These are phyloP conservation scores for Sinotaia quadrata DNA, from an alignment of 2,888 invertebrate genomes.

Conservation along the genomic window DNA sequence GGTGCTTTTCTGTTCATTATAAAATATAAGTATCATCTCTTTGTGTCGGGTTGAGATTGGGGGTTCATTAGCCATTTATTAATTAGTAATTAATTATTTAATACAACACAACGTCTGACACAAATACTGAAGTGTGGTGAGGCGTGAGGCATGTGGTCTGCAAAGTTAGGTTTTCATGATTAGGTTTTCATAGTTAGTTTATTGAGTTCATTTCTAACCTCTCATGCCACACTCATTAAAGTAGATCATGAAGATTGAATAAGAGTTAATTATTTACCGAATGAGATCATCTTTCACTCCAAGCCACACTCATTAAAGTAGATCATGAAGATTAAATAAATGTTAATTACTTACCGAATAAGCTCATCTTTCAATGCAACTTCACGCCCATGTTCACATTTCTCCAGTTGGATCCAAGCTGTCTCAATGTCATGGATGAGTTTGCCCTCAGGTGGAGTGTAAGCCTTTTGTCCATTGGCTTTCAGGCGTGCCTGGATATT, in stretches of 20 bases:
- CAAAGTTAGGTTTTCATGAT: no score
- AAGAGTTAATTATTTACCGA: not conserved
- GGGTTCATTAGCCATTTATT: no score
- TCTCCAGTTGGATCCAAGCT: slow-evolving; percentile 93
- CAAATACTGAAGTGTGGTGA: no score
- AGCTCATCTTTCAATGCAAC: slow-evolving; percentile 92
- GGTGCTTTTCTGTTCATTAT: no score
- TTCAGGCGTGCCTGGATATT: slow-evolving; percentile 96
- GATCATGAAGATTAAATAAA: not conserved
- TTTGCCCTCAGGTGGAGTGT: slow-evolving; percentile 80
- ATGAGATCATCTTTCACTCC: not conserved
- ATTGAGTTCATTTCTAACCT: no score
- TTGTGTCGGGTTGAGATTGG: no score
- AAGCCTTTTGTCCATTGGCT: slow-evolving; percentile 80
- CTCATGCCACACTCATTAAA: not conserved
- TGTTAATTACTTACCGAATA: slow-evolving; percentile 75
- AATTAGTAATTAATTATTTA: no score
- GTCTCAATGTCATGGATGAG: slow-evolving; percentile 95
- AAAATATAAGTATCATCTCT: no score
- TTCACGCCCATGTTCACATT: slow-evolving; percentile 94
- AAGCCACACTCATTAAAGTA: not conserved
- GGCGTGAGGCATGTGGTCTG: no score
- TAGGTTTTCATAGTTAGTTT: no score
- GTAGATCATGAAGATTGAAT: not conserved
- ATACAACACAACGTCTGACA: no score